Conservation (phyloP, 2,797 vertebrate species). For the Cuniculus paca region DNA sequence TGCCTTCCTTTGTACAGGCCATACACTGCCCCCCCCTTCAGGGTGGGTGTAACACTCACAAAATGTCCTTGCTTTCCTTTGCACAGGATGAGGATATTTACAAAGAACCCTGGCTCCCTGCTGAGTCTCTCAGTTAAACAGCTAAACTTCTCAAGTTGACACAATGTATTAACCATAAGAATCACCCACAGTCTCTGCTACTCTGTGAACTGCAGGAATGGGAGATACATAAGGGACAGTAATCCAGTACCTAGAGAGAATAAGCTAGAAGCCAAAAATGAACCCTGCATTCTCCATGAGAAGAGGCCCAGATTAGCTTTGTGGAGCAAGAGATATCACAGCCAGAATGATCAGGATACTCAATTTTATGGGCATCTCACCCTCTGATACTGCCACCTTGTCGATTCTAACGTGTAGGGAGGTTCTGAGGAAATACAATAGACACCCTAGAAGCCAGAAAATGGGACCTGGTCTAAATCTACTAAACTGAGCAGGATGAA, state of each 20-base stretch:
- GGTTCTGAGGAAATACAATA: background rate
- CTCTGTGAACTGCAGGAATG: background rate
- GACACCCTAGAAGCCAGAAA: background rate
- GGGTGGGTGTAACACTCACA: no score
- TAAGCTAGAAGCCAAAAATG: background rate
- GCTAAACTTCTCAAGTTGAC: no score
- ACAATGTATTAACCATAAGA: no score
- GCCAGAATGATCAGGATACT: background rate
- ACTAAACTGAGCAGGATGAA: background rate
- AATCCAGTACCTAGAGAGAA: background rate
- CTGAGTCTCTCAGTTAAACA: no score
- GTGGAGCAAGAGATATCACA: background rate
- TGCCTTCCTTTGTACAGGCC: no score
- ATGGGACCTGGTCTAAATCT: background rate
- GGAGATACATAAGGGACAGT: background rate
- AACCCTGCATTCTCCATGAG: background rate
- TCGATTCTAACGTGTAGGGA: background rate
- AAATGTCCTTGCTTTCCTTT: no score
- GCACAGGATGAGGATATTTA: no score
- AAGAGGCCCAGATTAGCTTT: background rate
- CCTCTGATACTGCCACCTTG: background rate
- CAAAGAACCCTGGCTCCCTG: no score
- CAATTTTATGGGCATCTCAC: background rate
- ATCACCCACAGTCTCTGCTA: background rate
- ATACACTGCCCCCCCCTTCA: no score